Base-by-base conservation (phyloP, 2,797 vertebrate genomes). In the Neopelma chrysocephalum region DNA sequence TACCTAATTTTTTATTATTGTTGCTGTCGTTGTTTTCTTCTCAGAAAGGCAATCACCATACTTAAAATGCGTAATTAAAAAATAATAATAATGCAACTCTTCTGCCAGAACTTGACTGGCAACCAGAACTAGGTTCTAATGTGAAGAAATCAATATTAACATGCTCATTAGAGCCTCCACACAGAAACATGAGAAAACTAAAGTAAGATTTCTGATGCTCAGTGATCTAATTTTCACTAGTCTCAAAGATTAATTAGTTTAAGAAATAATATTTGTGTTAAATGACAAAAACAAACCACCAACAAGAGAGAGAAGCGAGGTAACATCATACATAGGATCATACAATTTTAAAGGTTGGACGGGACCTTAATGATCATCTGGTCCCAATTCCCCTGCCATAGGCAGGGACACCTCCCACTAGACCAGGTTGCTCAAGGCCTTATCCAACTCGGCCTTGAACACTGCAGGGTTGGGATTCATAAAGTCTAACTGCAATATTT, bases 131-230 rank as follows among this genome's bases (percentile, higher is more conserved):
- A 50, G 10, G 13, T 82, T 95, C 20, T 95, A 91, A 87, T 91
- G 23, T 87, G 91, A 91, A 94, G 75, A 91, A 94, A 90, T 85
- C 36, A 51, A 85, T 89, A 93, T 89, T 92, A 93, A 66, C 60
- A 80, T 9, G 42, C 43, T 91, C 84, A 94, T 96, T 96, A 94
- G 26, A 91, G 68, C n/a, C 36, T 87, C 87, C 60, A 70, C 56
- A 64, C 34, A 94, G 71, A 85, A 94, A 91, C 32, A 85, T 38
- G 38, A 70, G 79, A 78, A 83, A 87, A 64, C 32, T 89, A 48
- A 94, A 95, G 91, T 60, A 87, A 91, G 36, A 89, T 91, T 91
- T 94, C 76, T 89, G 48, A 43, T 93, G 56, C 71, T 82, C 42
- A 89, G 43, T 91, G 68, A 87, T 78, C 68, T 91, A 87, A 48